Evolutionary conservation across 92 coral and sea anemone genomes (phyloP).

Genomic region (Phymanthus crucifer): DNA sequence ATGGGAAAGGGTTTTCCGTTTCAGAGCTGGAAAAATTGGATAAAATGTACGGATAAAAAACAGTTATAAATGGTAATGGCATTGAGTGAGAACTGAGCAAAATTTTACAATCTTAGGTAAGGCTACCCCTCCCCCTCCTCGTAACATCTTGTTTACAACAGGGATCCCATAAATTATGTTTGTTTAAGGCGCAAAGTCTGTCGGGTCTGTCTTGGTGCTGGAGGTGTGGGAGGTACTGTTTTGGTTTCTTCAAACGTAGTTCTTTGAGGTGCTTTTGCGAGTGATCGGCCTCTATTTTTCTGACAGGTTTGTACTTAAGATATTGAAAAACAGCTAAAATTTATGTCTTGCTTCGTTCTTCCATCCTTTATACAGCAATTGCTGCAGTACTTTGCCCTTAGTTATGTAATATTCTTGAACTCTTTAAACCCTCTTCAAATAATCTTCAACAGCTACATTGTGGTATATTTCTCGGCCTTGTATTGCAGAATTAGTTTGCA

Average conservation of each 20-base stretch:
- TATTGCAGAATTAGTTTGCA: too few relatives aligned
- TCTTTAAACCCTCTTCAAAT: too few relatives aligned
- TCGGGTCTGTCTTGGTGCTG: neutral
- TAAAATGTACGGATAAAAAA: too few relatives aligned
- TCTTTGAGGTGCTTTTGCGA: neutral
- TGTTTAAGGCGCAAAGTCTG: neutral
- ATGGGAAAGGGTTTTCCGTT: too few relatives aligned
- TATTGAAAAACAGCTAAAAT: neutral
- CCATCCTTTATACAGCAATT: too few relatives aligned
- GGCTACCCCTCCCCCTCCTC: too few relatives aligned
- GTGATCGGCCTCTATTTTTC: neutral
- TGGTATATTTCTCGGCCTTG: too few relatives aligned
- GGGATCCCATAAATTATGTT: neutral
- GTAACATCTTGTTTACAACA: neutral
- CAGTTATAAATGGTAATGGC: too few relatives aligned
- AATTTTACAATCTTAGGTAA: too few relatives aligned
- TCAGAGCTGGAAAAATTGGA: too few relatives aligned
- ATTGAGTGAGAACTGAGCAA: too few relatives aligned
- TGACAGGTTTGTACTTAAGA: neutral
- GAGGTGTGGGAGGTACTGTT: neutral
- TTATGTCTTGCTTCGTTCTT: neutral
- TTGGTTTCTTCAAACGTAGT: neutral
- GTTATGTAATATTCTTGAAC: neutral
- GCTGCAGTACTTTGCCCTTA: neutral
- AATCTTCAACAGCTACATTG: too few relatives aligned